Conservation (phyloP, 2,888 invertebrate species). For the Unio delphinus region DNA sequence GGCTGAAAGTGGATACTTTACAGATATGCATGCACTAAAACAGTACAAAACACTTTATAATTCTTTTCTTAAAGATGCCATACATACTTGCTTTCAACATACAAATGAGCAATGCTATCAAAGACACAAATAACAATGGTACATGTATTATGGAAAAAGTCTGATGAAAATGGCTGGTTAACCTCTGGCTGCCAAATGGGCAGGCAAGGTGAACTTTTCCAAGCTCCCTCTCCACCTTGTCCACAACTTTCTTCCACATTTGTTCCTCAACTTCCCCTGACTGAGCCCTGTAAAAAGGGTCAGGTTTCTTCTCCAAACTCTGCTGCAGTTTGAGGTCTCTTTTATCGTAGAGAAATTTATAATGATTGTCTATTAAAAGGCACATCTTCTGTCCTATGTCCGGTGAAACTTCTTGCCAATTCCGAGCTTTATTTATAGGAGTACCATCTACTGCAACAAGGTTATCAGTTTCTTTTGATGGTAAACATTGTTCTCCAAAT, state of each 20-base stretch:
- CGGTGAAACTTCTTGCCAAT: slow-evolving; percentile 54
- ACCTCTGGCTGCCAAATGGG: slow-evolving; percentile 67
- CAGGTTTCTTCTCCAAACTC: slow-evolving; percentile 22
- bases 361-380: slow-evolving; percentile 38
- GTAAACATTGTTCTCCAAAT: slow-evolving; percentile 57
- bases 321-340: slow-evolving; percentile 25
- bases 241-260: slow-evolving; percentile 45
- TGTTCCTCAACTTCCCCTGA: slow-evolving; percentile 15
- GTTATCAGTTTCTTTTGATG: slow-evolving; percentile 43
- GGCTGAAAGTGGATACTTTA: too few species aligned
- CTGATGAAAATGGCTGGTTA: background rate
- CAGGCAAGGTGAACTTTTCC: slow-evolving; percentile 61
- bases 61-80: too few species aligned
- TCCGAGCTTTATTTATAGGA: slow-evolving; percentile 56
- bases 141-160: too few species aligned
- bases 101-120: too few species aligned
- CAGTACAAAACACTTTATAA: too few species aligned
- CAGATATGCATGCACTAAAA: too few species aligned
- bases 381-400: slow-evolving; percentile 46
- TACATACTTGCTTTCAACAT: too few species aligned
- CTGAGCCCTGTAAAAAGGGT: slow-evolving; percentile 45
- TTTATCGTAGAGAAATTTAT: slow-evolving; percentile 24
- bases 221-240: slow-evolving; percentile 53
- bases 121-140: too few species aligned
- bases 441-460: slow-evolving; percentile 28